These are phyloP conservation scores for Drosophila hydei DNA, from an alignment of 1,140 invertebrate genomes.

Conservation along the genomic window DNA sequence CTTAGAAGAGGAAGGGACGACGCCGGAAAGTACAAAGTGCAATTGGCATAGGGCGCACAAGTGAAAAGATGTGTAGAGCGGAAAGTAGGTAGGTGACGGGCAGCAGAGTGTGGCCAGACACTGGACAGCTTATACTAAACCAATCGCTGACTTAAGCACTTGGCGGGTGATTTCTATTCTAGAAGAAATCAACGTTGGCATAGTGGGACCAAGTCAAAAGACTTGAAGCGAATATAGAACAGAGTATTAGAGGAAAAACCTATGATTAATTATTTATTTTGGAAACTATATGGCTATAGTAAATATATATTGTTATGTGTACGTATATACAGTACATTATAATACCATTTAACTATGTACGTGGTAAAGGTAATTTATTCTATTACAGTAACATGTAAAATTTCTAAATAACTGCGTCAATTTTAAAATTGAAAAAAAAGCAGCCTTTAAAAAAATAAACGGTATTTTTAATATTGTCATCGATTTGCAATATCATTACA, in stretches of 20 bases:
- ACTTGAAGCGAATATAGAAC: not conserved
- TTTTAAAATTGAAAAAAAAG: not conserved
- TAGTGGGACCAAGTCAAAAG: not conserved
- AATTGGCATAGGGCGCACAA: slow-evolving; percentile 10
- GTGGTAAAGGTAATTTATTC: not conserved
- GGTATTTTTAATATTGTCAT: slow-evolving; percentile 16
- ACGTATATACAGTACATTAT: not conserved
- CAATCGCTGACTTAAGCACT: slow-evolving; percentile 53
- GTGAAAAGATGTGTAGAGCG: slow-evolving; percentile 12
- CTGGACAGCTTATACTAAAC: slow-evolving; percentile 5
- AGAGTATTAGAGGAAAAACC: too few relatives aligned
- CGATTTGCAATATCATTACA: slow-evolving; percentile 21
- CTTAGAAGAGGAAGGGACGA: not conserved
- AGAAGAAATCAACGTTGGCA: slow-evolving; percentile 14
- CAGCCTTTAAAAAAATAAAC: slow-evolving; percentile 2
- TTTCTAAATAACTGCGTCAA: slow-evolving; percentile 7
- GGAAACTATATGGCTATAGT: too few relatives aligned
- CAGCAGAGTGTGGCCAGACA: slow-evolving; percentile 32
- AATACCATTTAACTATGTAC: not conserved
- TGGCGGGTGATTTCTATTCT: slow-evolving; percentile 26
- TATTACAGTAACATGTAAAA: not conserved
- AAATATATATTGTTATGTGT: too few relatives aligned
- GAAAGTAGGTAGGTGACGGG: too few relatives aligned
- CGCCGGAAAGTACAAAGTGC: slow-evolving; percentile 13
- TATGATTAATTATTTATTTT: too few relatives aligned